Percentiles rank a stretch among this genome's conserved stretches.
Conservation (phyloP, 1,140 invertebrate species). For the Venturia canescens region DNA sequence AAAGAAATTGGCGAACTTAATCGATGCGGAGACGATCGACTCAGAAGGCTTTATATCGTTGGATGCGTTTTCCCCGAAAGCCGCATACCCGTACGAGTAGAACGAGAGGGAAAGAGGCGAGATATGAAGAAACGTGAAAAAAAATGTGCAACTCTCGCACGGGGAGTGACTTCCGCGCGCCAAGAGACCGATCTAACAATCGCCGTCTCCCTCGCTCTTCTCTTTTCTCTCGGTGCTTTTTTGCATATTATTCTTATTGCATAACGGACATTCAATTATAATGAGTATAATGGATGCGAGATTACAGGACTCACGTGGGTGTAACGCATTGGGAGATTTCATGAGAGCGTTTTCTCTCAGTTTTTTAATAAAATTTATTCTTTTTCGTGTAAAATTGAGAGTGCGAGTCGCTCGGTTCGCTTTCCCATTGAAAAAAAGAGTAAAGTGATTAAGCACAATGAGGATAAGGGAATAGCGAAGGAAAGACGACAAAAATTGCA, state of each 20-base stretch:
- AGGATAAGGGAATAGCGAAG: neutral
- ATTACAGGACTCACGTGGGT: conserved; percentile 35
- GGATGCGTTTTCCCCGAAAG: neutral
- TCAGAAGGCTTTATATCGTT: too few species aligned
- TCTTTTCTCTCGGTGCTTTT: neutral
- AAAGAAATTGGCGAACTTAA: too few species aligned
- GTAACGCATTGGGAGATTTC: neutral
- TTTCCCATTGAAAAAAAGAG: neutral
- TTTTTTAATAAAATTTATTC: too few species aligned
- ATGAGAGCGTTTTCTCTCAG: neutral
- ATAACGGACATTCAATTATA: conserved; percentile 38
- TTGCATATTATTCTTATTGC: conserved; percentile 45
- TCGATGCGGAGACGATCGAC: too few species aligned
- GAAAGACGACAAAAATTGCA: too few species aligned
- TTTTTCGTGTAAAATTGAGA: neutral
- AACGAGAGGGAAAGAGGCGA: conserved; percentile 34
- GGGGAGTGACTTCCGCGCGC: conserved; percentile 24
- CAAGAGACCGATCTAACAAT: conserved; percentile 21
- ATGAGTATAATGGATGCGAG: conserved; percentile 27
- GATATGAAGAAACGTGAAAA: conserved; percentile 15
- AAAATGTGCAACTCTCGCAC: conserved; percentile 44
- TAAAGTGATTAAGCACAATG: neutral
- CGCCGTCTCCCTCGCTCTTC: neutral
- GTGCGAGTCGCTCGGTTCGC: neutral
- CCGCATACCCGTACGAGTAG: neutral